Percentiles rank a stretch among this genome's conserved stretches.
These are phyloP conservation scores for Ashinkailepas kermadecensis DNA, from an alignment of 2,888 invertebrate genomes.

Conservation along the genomic window DNA sequence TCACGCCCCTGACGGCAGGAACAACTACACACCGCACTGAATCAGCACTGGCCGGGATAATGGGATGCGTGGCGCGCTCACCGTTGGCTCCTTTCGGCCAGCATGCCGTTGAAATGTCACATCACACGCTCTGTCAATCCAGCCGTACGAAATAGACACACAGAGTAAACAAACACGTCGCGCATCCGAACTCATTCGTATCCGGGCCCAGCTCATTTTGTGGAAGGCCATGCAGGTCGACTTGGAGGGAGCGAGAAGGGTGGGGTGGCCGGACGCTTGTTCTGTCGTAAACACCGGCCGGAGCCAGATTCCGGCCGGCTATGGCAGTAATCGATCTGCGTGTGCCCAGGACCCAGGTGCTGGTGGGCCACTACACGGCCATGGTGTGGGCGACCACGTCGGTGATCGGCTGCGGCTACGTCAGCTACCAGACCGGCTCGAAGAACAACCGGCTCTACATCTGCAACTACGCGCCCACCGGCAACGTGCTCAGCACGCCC, in stretches of 20 bases:
- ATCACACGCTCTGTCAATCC: too few species aligned
- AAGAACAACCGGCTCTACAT: conserved; percentile 76
- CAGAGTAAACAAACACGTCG: too few species aligned
- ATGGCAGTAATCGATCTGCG: background rate
- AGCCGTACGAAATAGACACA: too few species aligned
- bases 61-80: too few species aligned
- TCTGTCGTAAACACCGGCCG: background rate
- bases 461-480: conserved; percentile 71
- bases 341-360: conserved; percentile 29
- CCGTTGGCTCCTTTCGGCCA: too few species aligned
- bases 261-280: background rate
- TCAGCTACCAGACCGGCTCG: conserved; percentile 62
- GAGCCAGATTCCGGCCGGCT: background rate
- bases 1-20: too few species aligned
- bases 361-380: conserved; percentile 49
- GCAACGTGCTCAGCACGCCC: conserved; percentile 39
- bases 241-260: background rate
- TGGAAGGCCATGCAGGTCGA: background rate
- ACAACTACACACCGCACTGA: too few species aligned
- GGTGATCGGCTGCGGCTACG: conserved; percentile 76
- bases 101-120: too few species aligned
- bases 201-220: background rate
- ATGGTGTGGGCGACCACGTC: conserved; percentile 81
- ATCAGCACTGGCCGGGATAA: too few species aligned
- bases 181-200: too few species aligned